Evolutionary conservation across 1,140 invertebrate genomes (phyloP).

Genomic region (Diuraphis noxia): DNA sequence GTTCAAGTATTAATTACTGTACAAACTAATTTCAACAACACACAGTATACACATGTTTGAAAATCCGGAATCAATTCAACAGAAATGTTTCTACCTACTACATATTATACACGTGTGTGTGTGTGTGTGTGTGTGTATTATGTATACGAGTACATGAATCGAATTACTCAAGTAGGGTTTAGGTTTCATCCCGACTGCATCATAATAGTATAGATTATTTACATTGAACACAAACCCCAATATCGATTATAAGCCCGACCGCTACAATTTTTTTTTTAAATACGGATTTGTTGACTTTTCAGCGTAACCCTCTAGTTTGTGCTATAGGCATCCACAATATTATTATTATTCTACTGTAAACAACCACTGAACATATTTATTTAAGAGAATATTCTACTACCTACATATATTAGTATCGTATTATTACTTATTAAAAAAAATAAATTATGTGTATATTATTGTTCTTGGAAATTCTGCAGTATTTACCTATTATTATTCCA

Average conservation of each 20-base stretch:
- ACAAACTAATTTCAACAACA: not conserved
- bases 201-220: slow-evolving; percentile 24
- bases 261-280: not conserved
- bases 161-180: slow-evolving; percentile 25
- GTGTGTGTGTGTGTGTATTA: not conserved
- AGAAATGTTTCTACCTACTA: not conserved
- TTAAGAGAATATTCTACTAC: not conserved
- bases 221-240: not conserved
- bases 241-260: slow-evolving; percentile 13
- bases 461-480: not conserved
- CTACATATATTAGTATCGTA: not conserved
- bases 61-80: not conserved
- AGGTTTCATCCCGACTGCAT: not conserved
- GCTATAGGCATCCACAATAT: not conserved
- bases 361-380: not conserved
- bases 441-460: not conserved
- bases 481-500: not conserved
- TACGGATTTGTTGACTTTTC: slow-evolving; percentile 8
- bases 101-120: not conserved
- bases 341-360: not conserved
- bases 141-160: not conserved
- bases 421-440: not conserved
- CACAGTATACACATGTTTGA: not conserved
- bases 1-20: not conserved
- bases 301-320: not conserved